phyloP scores from a whole-genome alignment of 2,113 vertebrate genomes.

The Dendrocopos noguchii region DNA sequence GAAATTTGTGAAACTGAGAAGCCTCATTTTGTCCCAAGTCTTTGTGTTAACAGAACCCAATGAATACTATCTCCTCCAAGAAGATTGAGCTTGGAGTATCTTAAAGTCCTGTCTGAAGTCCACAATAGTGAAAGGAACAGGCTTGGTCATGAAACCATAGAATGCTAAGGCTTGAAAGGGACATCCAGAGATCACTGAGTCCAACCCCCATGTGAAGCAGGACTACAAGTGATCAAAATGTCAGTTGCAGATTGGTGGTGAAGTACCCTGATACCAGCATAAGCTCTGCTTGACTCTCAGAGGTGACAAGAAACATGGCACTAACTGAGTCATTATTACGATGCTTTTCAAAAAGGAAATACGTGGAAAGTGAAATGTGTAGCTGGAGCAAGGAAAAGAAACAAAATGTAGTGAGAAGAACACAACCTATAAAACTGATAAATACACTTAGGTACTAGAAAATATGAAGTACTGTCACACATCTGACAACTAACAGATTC shows the following conservation, averaged over 20 bases:
- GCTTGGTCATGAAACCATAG: neutral
- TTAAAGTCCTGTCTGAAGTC: neutral
- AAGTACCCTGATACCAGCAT: neutral
- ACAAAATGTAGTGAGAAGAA: neutral
- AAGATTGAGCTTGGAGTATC: neutral
- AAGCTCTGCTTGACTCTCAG: neutral
- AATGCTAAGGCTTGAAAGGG: too few relatives aligned
- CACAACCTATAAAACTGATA: neutral
- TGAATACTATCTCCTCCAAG: neutral
- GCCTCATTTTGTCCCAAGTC: neutral
- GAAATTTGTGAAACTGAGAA: neutral
- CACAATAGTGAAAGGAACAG: neutral
- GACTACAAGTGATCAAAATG: neutral
- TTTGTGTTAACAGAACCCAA: neutral
- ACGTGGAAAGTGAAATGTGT: neutral
- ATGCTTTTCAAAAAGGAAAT: neutral
- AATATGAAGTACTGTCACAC: fast-evolving
- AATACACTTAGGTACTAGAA: neutral
- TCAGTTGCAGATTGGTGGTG: neutral
- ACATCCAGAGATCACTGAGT: too few relatives aligned
- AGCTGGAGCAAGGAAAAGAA: neutral
- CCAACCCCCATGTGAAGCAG: too few relatives aligned
- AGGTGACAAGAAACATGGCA: neutral
- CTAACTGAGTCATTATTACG: neutral
- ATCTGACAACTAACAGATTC: neutral